Percentiles rank a stretch among this genome's conserved stretches.
Evolutionary conservation across 2,888 invertebrate species (phyloP).

Genomic region (Graphium colonna): DNA sequence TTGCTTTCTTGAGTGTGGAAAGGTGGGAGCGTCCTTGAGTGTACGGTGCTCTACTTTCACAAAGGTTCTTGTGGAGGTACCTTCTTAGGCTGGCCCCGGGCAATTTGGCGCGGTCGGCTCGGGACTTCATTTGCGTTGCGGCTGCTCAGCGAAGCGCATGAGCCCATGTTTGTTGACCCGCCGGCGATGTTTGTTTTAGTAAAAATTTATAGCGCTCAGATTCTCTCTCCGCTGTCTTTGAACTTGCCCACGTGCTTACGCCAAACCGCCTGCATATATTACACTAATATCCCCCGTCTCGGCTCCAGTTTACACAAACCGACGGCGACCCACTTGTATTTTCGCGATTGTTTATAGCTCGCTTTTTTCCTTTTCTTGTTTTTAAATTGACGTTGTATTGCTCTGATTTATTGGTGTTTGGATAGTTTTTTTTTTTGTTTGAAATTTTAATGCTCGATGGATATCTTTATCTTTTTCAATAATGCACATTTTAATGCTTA

Average conservation of each 20-base stretch:
- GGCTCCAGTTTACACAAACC: conserved; percentile 22
- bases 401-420: conserved; percentile 12
- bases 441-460: not conserved
- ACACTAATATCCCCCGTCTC: conserved; percentile 15
- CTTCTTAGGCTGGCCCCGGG: conserved; percentile 15
- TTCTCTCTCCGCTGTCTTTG: conserved; percentile 54
- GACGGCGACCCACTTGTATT: conserved; percentile 22
- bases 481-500: too few species aligned
- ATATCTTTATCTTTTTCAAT: not conserved
- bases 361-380: conserved; percentile 21
- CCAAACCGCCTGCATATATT: conserved; percentile 26
- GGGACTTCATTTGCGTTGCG: conserved; percentile 26
- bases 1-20: conserved; percentile 13
- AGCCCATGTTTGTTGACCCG: conserved; percentile 54
- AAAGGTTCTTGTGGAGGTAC: conserved; percentile 19
- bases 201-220: conserved; percentile 65
- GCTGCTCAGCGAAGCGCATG: conserved; percentile 42
- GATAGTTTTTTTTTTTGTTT: conserved; percentile 3
- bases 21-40: conserved; percentile 13
- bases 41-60: conserved; percentile 19
- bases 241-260: conserved; percentile 40
- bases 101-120: conserved; percentile 8
- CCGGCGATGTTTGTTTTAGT: conserved; percentile 64
- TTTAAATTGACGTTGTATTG: conserved; percentile 10
- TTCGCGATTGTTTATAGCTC: conserved; percentile 25